These are phyloP conservation scores for Grantiella picta DNA, from an alignment of 2,113 vertebrate genomes.

Conservation along the genomic window DNA sequence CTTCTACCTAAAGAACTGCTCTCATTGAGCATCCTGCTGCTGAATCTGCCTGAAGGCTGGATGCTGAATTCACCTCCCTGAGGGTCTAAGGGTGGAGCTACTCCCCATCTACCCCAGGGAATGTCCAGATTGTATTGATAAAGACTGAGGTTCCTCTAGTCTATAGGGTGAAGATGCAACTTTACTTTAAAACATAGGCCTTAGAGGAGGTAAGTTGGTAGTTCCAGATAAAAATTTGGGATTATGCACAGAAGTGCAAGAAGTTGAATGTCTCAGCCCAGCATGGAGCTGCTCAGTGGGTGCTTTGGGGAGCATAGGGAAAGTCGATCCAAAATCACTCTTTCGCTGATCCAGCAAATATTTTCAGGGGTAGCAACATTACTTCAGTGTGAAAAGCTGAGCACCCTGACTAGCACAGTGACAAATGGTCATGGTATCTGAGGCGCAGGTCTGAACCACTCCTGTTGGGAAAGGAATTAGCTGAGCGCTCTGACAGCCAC, in stretches of 20 bases:
- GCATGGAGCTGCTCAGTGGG: background rate
- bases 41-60: background rate
- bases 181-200: background rate
- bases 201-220: background rate
- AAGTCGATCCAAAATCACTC: background rate
- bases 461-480: background rate
- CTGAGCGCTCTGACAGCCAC: background rate
- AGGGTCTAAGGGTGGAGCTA: background rate
- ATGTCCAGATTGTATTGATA: background rate
- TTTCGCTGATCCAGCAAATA: background rate
- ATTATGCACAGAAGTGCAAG: background rate
- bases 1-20: background rate
- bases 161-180: background rate
- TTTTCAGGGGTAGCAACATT: background rate
- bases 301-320: background rate
- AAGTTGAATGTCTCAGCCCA: background rate
- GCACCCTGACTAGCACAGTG: fast-evolving
- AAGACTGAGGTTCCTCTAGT: background rate
- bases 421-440: fast-evolving
- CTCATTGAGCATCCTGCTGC: fast-evolving
- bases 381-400: background rate
- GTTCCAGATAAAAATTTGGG: background rate
- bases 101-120: background rate
- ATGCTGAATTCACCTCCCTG: background rate
- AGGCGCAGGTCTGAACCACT: background rate